Base-by-base conservation (phyloP, 1,140 invertebrate genomes). In the Drosophila teissieri region DNA sequence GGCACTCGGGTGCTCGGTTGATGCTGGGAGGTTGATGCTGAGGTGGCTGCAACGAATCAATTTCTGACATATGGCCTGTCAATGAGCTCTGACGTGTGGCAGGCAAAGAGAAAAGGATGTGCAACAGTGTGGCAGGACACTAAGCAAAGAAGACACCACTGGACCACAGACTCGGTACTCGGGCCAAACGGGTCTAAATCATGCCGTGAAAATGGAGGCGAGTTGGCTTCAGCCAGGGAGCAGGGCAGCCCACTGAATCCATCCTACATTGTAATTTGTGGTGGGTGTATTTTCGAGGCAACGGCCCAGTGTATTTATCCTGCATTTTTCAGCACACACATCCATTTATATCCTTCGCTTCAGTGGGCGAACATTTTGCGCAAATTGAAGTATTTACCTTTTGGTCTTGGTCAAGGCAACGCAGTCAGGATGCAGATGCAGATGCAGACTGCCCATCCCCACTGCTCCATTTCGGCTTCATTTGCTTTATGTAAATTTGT, bases 331-430 rank as follows among this genome's bases (percentile, higher is more conserved):
- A 85, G 56, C 73, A 73, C 51, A 62, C 67, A 73, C 31, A 60
- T 31, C 24, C 42, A 68, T 39, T 54, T 39, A 56, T 15, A 44
- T 27, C 17, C 31, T 22, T 63, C 34, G 42, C 17, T 52, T 37
- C n/a, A 51, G 45, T 74, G 42, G 62, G 52, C 42, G 51, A 85
- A 78, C 78, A 85, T 85, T 85, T 85, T 88, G 82, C 61, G 69
- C 74, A 88, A 85, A 85, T 88, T 85, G 74, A 85, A 85, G 83
- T 88, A 85, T 85, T 85, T 88, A 85, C 83, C 64, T 75, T 73
- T 78, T 82, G 80, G 19, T 19, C 19, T 19, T 19, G 19, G 74
- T 81, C 52, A 63, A 78, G 79, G 60, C 55, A 81, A 70, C 76
- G 72, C 54, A 72, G 44, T 27, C 52, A 11, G 42, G 46, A 58